These are phyloP conservation scores for Ceryle rudis DNA, from an alignment of 2,797 vertebrate genomes.

Conservation along the genomic window DNA sequence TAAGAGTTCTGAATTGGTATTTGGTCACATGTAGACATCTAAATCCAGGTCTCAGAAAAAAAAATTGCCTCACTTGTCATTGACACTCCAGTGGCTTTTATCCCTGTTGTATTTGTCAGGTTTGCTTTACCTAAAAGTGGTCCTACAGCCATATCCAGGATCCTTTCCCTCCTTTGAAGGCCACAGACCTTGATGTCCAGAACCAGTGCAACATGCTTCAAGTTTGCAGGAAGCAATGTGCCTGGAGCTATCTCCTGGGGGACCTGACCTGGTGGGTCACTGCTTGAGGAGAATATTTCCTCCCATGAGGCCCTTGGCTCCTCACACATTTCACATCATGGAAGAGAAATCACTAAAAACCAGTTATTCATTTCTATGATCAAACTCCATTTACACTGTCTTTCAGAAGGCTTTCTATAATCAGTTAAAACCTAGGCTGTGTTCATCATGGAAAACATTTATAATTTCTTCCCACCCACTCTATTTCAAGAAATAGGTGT, in stretches of 20 bases:
- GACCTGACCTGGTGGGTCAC: rapidly evolving
- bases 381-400: not conserved
- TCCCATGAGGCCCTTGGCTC: not conserved
- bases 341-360: not conserved
- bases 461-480: not conserved
- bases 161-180: not conserved
- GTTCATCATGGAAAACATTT: not conserved
- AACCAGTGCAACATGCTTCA: rapidly evolving
- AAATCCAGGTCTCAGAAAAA: not conserved
- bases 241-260: not conserved
- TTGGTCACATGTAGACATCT: not conserved
- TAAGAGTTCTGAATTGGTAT: not conserved
- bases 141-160: not conserved
- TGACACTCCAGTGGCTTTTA: not conserved
- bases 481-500: not conserved
- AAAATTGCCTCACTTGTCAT: not conserved
- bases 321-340: not conserved
- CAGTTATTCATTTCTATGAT: not conserved
- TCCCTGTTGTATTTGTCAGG: not conserved
- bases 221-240: not conserved
- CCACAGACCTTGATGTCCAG: not conserved
- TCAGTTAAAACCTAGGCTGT: not conserved
- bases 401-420: conserved; percentile 5
- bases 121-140: not conserved
- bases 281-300: not conserved